Evolutionary conservation across 2,888 invertebrate genomes (phyloP).

Genomic region (Coelinius sp.): DNA sequence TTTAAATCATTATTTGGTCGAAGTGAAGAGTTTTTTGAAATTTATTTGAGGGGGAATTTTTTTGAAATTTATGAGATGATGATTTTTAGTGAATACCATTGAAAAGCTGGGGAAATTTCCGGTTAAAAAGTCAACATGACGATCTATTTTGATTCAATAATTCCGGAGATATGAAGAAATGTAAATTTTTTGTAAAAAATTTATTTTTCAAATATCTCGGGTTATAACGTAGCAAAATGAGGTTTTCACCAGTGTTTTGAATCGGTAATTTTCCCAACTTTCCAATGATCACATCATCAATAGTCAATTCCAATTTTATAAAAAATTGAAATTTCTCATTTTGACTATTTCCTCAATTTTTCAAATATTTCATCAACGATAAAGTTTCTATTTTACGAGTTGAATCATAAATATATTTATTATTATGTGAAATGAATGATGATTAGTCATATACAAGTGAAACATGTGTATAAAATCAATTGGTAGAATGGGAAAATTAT

Average conservation of each 20-base stretch:
- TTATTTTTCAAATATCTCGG: no score
- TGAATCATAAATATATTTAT: slow-evolving; percentile 20
- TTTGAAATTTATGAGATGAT: background rate
- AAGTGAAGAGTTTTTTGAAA: background rate
- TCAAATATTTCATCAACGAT: background rate
- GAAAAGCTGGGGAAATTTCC: no score
- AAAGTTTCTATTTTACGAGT: background rate
- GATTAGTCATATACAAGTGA: slow-evolving; percentile 12
- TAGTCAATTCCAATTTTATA: background rate
- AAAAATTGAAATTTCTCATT: background rate
- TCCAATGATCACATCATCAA: background rate
- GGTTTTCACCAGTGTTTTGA: no score
- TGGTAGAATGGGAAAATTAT: slow-evolving; percentile 10
- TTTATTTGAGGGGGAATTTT: background rate
- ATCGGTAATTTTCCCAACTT: background rate
- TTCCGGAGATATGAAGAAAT: no score
- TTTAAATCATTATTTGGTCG: background rate
- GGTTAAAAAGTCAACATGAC: background rate
- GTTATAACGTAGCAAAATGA: no score
- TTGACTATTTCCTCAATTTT: background rate
- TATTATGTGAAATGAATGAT: slow-evolving; percentile 24
- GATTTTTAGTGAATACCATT: background rate
- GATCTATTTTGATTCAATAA: background rate
- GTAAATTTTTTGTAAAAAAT: no score
- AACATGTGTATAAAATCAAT: slow-evolving; percentile 24